phyloP scores from a whole-genome alignment of 2,888 invertebrate species.

The Tryphoninae sp. region DNA sequence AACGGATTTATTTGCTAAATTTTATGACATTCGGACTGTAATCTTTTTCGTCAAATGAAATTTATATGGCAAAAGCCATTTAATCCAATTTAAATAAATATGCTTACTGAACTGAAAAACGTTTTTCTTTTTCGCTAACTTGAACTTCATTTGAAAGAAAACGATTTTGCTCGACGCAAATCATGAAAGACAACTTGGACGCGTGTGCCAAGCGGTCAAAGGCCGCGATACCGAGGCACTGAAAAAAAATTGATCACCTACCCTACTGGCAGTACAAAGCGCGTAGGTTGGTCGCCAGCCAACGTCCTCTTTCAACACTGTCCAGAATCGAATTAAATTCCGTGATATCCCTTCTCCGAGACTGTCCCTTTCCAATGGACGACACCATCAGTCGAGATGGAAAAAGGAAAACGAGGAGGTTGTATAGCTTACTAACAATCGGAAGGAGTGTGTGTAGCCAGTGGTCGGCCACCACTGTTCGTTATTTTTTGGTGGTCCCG shows the following conservation, averaged over 20 bases:
- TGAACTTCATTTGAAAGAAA: background rate
- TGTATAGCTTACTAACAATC: slow-evolving; percentile 22
- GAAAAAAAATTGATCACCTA: background rate
- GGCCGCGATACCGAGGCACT: background rate
- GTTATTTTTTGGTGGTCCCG: slow-evolving; percentile 46
- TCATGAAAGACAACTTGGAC: slow-evolving; percentile 12
- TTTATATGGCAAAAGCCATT: background rate
- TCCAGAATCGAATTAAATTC: slow-evolving; percentile 59
- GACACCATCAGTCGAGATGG: slow-evolving; percentile 15
- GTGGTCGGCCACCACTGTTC: slow-evolving; percentile 60
- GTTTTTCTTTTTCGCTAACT: background rate
- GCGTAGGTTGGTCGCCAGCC: slow-evolving; percentile 9
- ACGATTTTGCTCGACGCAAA: background rate
- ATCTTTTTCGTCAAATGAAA: background rate
- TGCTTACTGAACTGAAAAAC: background rate
- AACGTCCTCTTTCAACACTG: slow-evolving; percentile 21
- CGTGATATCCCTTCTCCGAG: slow-evolving; percentile 67
- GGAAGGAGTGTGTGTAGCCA: slow-evolving; percentile 25
- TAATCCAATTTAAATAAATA: background rate
- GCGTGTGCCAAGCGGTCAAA: slow-evolving; percentile 29
- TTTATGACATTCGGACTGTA: no score
- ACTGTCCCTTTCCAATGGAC: slow-evolving; percentile 31
- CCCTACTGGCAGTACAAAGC: slow-evolving; percentile 19
- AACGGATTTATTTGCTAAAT: no score
- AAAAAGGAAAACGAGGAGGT: slow-evolving; percentile 29